Evolutionary conservation across 2,797 vertebrate genomes (phyloP).

Genomic region (Coilia nasus): DNA sequence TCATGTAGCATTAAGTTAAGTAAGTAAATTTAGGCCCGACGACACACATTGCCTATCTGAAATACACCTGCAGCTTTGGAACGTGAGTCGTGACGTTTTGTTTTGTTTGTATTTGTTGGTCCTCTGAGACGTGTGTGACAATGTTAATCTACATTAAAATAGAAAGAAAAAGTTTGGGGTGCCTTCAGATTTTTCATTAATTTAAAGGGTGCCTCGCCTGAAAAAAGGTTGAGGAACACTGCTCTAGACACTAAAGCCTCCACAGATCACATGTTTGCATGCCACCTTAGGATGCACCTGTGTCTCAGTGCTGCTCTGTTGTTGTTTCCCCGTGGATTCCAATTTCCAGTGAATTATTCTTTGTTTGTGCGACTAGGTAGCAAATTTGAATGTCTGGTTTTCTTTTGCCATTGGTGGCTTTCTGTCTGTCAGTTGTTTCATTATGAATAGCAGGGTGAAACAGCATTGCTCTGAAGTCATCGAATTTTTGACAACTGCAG

Average conservation of each 20-base stretch:
- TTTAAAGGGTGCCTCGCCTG: no score
- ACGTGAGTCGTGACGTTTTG: no score
- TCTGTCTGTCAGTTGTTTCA: conserved; percentile 9
- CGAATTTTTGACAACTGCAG: not conserved
- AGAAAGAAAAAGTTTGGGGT: no score
- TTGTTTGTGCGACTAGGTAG: not conserved
- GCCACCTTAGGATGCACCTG: not conserved
- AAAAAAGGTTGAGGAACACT: no score
- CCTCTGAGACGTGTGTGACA: no score
- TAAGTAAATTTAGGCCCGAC: no score
- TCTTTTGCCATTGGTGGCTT: not conserved
- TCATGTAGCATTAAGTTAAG: no score
- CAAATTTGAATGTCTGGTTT: not conserved
- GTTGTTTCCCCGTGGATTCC: not conserved
- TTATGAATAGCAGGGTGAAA: conserved; percentile 5
- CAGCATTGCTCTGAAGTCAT: not conserved
- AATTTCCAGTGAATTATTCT: not conserved
- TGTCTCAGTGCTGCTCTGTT: not conserved
- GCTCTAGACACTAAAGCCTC: not conserved
- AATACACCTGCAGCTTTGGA: no score
- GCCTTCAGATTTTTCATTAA: no score
- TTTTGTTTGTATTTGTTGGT: no score
- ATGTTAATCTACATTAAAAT: no score
- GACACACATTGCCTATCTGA: no score
- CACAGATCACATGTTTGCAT: not conserved